Conservation (phyloP, 2,797 vertebrate genomes). For the Oreochromis mossambicus region DNA sequence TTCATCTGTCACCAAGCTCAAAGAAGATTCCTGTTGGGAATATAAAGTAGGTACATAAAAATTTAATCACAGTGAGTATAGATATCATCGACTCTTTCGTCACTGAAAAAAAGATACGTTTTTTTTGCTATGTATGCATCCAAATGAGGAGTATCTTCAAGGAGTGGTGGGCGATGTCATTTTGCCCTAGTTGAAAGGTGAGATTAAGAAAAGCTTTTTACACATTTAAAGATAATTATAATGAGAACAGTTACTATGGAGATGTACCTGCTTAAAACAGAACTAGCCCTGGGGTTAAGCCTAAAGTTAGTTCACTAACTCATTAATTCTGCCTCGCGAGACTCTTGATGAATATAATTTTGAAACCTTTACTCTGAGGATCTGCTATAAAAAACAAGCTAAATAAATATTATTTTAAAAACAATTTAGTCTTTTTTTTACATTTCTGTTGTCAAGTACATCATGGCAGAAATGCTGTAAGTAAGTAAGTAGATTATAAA, state of each 20-base stretch:
- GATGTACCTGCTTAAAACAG: constrained; percentile 6
- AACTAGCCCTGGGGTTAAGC: not conserved
- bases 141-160: not conserved
- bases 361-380: not conserved
- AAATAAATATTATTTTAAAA: not conserved
- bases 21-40: not conserved
- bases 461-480: not conserved
- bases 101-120: not conserved
- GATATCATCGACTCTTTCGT: not conserved
- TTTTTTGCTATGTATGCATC: not conserved
- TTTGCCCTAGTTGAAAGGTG: not conserved
- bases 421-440: not conserved
- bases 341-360: not conserved
- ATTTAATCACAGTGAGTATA: not conserved
- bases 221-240: constrained; percentile 30
- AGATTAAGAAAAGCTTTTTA: constrained; percentile 8
- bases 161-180: not conserved
- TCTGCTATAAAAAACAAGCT: not conserved
- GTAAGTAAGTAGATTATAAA: not conserved
- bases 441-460: not conserved
- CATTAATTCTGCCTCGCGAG: not conserved
- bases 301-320: not conserved
- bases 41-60: not conserved
- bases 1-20: not conserved
- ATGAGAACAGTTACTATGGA: constrained; percentile 23